Conservation (phyloP, 2,888 invertebrate species). For the Brachypterus glaber region DNA sequence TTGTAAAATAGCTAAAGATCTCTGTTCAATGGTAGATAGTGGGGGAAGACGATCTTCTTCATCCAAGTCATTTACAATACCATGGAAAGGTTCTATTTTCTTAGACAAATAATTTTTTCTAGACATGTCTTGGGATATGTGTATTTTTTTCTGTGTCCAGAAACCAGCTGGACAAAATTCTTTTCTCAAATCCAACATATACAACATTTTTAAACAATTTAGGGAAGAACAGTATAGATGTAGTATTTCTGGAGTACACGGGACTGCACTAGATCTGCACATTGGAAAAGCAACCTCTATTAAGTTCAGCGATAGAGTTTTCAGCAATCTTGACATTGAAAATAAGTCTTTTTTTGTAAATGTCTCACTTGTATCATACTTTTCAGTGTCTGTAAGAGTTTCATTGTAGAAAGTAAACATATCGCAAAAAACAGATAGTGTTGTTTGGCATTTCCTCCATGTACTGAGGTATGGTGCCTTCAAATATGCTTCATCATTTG, state of each 20-base stretch:
- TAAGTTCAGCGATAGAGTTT: conserved; percentile 35
- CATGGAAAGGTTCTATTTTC: conserved; percentile 34
- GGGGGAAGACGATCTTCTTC: conserved; percentile 70
- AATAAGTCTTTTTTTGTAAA: conserved; percentile 34
- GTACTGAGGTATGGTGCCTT: conserved; percentile 29
- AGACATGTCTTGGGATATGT: conserved; percentile 36
- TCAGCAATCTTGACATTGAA: conserved; percentile 36
- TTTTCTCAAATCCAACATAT: conserved; percentile 77
- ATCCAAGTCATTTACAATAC: conserved; percentile 30
- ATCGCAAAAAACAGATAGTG: conserved; percentile 39
- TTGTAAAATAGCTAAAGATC: conserved; percentile 77
- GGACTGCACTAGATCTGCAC: conserved; percentile 34
- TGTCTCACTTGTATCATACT: conserved; percentile 38
- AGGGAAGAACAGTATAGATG: conserved; percentile 37
- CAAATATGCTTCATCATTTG: conserved; percentile 29
- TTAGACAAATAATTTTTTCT: conserved; percentile 38
- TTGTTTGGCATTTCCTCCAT: conserved; percentile 35
- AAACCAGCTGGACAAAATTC: conserved; percentile 52
- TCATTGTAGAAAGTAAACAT: conserved; percentile 41
- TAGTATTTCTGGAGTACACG: conserved; percentile 33
- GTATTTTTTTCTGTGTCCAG: conserved; percentile 39
- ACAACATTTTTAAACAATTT: conserved; percentile 46
- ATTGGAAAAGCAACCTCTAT: conserved; percentile 41
- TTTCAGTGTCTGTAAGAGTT: conserved; percentile 39
- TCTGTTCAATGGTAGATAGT: conserved; percentile 75